Evolutionary conservation across 2,888 invertebrate genomes (phyloP).

Genomic region (Sarcophaga subvicina): DNA sequence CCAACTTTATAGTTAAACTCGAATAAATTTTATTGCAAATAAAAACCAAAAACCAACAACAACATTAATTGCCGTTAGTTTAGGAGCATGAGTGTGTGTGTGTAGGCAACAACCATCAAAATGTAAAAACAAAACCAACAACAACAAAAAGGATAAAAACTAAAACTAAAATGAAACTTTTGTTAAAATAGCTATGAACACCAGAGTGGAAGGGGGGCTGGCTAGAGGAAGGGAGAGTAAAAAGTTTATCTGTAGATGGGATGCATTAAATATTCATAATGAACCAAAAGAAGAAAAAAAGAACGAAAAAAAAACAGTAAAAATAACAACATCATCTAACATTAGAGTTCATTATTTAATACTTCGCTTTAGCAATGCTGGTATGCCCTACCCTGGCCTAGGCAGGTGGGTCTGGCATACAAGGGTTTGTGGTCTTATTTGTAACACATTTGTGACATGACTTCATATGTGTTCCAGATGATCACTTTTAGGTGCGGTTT

Average conservation of each 20-base stretch:
- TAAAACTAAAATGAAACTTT: not conserved
- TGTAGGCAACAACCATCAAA: not conserved
- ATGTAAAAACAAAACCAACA: not conserved
- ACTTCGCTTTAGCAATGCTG: conserved; percentile 13
- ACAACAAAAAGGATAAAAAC: not conserved
- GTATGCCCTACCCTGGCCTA: conserved; percentile 39
- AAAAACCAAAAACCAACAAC: not conserved
- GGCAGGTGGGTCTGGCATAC: not conserved
- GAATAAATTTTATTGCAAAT: conserved; percentile 7
- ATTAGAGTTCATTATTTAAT: conserved; percentile 62
- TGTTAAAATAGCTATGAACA: conserved; percentile 12
- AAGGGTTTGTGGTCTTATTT: no score
- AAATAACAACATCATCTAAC: conserved; percentile 29
- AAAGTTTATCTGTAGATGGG: conserved; percentile 15
- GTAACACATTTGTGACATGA: no score
- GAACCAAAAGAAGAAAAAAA: conserved; percentile 9
- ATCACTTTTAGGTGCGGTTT: no score
- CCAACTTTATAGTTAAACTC: conserved; percentile 22
- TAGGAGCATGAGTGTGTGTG: not conserved
- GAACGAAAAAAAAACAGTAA: no score
- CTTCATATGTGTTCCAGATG: no score
- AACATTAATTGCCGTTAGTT: conserved; percentile 24
- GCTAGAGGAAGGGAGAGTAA: no score
- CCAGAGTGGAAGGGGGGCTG: not conserved
- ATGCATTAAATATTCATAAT: conserved; percentile 64